These are phyloP conservation scores for Sipha maydis DNA, from an alignment of 2,888 invertebrate genomes.

Conservation along the genomic window DNA sequence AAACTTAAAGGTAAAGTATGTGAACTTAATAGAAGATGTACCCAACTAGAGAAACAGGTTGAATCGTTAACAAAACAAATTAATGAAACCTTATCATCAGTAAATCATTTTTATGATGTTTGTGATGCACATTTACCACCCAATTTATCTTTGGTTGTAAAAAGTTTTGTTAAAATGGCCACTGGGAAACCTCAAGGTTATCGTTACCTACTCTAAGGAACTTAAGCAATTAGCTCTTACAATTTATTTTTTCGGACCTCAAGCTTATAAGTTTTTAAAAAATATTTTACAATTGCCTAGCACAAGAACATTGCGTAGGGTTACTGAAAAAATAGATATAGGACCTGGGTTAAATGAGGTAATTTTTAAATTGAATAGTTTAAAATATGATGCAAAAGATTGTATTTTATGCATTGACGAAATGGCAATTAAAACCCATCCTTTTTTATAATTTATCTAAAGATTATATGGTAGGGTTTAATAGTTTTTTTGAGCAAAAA, in stretches of 20 bases:
- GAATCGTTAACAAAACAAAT: not conserved
- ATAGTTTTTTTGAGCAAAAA: not conserved
- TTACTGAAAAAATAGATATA: constrained; percentile 15
- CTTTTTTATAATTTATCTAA: constrained; percentile 18
- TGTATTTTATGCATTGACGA: constrained; percentile 19
- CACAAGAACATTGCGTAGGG: not conserved
- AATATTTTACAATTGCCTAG: constrained; percentile 6
- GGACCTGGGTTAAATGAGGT: constrained; percentile 14
- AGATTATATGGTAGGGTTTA: constrained; percentile 23
- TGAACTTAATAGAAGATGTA: not conserved
- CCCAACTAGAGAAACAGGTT: not conserved
- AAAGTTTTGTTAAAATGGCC: not conserved
- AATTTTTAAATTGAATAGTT: constrained; percentile 1
- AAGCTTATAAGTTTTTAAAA: constrained; percentile 15
- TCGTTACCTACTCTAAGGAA: no score
- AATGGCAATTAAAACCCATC: constrained; percentile 21
- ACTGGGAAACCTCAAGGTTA: not conserved
- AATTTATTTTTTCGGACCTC: constrained; percentile 20
- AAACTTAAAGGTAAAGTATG: not conserved
- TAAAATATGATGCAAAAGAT: constrained; percentile 7
- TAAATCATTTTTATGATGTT: not conserved
- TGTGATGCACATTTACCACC: not conserved
- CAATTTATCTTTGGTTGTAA: not conserved
- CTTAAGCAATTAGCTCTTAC: constrained; percentile 13
- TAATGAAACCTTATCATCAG: not conserved